Base-by-base conservation (phyloP, 2,797 vertebrate species). In the Uromys caudimaculatus region DNA sequence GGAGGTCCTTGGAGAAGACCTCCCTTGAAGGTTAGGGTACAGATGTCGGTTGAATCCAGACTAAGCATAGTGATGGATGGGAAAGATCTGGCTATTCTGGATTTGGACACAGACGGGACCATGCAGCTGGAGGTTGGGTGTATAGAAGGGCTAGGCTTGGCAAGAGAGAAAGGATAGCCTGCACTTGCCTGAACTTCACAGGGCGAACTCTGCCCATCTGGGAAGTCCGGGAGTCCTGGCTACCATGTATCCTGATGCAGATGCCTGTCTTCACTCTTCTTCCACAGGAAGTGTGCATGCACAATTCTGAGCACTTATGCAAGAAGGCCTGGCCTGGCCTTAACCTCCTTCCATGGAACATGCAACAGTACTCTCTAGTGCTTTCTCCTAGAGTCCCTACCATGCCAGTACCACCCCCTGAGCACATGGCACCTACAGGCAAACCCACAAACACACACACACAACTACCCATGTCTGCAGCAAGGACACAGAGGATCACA, bases 181-280 rank as follows among this genome's bases (percentile, higher is more conserved):
- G 62, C 67, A n/a, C 14, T 9, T 23, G 5, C 21, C 79, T 58
- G 54, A 75, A n/a, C 16, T 13, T 24, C 35, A 21, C 4, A 21
- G 35, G 19, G 4, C 0, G 6, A 69, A 54, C 64, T 19, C 32
- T 9, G 35, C 64, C 82, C 14, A 0, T n/a, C 27, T 35, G 14
- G 19, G 24, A 77, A 47, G 17, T 4, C 9, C 50, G 50, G 27
- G 78, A 58, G 2, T 35, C 17, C 50, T 41, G 41, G 73, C 84
- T 10, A 38, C 12, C 1, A 14, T 14, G 41, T 21, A 3, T 32
- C 29, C 62, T 64, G 62, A 29, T 64, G 10, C 29, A 3, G 4
- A 60, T 75, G 4, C n/a, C 23, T 6, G 0, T 32, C 54, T 52
- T 41, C 3, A 1, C 64, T 47, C 10, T 2, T 2, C 2, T 6